Percentiles rank a stretch among this genome's conserved stretches.
Evolutionary conservation across 1,140 invertebrate genomes (phyloP).

Genomic region (Macrosteles quadrilineatus): DNA sequence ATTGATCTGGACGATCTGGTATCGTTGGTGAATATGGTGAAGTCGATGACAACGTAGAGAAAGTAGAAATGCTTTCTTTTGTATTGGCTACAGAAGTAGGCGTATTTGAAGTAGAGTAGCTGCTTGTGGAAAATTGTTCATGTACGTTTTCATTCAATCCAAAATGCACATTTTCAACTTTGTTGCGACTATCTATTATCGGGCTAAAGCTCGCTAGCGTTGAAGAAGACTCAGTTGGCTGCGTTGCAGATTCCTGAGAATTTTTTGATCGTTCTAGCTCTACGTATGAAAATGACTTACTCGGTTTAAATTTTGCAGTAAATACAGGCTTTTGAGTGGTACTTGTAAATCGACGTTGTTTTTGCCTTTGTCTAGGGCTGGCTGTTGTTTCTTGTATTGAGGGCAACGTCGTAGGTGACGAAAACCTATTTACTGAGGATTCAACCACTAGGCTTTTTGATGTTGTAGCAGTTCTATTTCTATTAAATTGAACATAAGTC

Average conservation of each 20-base stretch:
- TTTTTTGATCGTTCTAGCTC: conserved; percentile 33
- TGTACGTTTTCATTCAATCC: too few relatives aligned
- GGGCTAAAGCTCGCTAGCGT: too few relatives aligned
- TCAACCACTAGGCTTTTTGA: background rate
- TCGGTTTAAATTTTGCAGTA: conserved; percentile 37
- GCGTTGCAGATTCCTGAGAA: conserved; percentile 27
- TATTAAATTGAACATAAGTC: background rate
- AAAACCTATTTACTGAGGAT: background rate
- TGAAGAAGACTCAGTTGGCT: background rate
- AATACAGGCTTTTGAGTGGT: conserved; percentile 33
- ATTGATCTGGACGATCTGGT: background rate
- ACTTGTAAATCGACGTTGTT: conserved; percentile 6
- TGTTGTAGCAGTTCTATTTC: background rate
- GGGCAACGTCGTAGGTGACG: background rate
- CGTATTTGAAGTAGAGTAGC: background rate
- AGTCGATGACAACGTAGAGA: background rate
- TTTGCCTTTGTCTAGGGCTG: background rate
- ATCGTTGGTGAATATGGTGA: background rate
- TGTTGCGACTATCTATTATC: too few relatives aligned
- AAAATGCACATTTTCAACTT: too few relatives aligned
- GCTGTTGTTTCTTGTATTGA: background rate
- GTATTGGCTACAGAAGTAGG: background rate
- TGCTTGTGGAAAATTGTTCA: background rate
- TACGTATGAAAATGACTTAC: conserved; percentile 34
- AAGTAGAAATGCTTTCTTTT: background rate